Evolutionary conservation across 2,113 vertebrate species (phyloP), one percentile per base, ranked within the genome.

Genomic region (Nothocercus nigrocapillus): DNA sequence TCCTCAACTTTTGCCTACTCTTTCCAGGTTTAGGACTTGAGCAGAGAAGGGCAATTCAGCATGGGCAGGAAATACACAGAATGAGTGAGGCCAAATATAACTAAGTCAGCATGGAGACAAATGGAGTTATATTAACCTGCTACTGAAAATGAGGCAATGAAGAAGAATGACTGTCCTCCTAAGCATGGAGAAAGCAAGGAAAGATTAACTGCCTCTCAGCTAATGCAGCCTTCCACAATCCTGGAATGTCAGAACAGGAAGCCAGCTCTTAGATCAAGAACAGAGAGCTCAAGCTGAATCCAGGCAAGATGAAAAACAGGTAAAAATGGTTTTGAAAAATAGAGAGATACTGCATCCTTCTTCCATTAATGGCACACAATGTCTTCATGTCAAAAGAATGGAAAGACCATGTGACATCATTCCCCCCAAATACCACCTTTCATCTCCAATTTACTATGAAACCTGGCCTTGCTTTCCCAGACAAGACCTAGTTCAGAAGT

Each of bases 41-140:
- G 84, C 62, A 88, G 47, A 63, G 11, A 81, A 20, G 21, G 13
- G 9, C 59, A 88, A 82, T 27, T 88, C 68, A 58, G 34, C 5
- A 2, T 6, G 13, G 42, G 32, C 59, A 94, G 64, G 56, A 95
- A 90, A 82, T 28, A 62, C 0, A 0, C 27, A 72, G 40, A 88
- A 70, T 36, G 42, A 64, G 51, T 24, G 69, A 94, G 73, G 85
- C 80, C 68, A 96, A 93, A 13, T 58, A 40, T 68, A 93, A 90
- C 58, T 54, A 56, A 90, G 25, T 72, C 82, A 90, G 56, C 38
- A 34, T 0, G 7, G 76, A 90, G 77, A 47, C 1, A 81, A 56
- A 42, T 19, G 83, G 82, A 89, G 59, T 36, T 36, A 36, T 82
- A 90, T 94, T 61, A 85, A 91, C 82, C 63, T 74, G 58, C 30